Percentiles rank a stretch among this genome's conserved stretches.
These are phyloP conservation scores for Phodopus roborovskii DNA, from an alignment of 2,113 vertebrate species.

Conservation along the genomic window DNA sequence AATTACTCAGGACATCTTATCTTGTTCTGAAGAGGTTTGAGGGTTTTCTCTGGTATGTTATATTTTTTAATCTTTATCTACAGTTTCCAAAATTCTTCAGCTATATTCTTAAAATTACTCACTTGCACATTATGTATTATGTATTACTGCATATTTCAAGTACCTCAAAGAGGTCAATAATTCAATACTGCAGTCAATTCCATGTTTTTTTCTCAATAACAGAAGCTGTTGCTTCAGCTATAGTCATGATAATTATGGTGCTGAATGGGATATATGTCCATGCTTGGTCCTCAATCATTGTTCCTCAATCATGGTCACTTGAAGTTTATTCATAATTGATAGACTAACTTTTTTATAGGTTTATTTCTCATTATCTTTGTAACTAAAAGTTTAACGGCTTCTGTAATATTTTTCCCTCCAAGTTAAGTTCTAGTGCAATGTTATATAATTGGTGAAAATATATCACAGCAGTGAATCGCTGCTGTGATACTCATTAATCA, in stretches of 20 bases:
- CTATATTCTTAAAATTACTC: not conserved
- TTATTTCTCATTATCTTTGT: not conserved
- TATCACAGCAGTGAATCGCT: not conserved
- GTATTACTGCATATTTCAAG: not conserved
- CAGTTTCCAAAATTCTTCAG: not conserved
- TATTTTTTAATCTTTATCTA: too few species aligned
- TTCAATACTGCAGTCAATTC: not conserved
- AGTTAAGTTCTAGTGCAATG: not conserved
- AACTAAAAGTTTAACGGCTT: not conserved
- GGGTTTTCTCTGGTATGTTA: not conserved
- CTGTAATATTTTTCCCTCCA: not conserved
- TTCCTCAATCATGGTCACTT: not conserved
- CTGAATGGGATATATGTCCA: not conserved
- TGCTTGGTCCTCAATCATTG: not conserved
- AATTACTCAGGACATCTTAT: not conserved
- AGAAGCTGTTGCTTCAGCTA: not conserved
- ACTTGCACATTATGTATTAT: not conserved
- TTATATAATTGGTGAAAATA: not conserved
- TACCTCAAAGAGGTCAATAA: not conserved
- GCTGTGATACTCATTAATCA: not conserved
- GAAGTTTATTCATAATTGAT: not conserved
- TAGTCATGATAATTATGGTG: not conserved
- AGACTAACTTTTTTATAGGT: not conserved
- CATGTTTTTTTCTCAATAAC: not conserved
- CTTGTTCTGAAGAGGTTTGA: not conserved